A percentile compares a stretch with the other conserved stretches of the same genome.
Evolutionary conservation across 2,888 invertebrate species (phyloP).

Genomic region (Yponomeuta plumbellus): DNA sequence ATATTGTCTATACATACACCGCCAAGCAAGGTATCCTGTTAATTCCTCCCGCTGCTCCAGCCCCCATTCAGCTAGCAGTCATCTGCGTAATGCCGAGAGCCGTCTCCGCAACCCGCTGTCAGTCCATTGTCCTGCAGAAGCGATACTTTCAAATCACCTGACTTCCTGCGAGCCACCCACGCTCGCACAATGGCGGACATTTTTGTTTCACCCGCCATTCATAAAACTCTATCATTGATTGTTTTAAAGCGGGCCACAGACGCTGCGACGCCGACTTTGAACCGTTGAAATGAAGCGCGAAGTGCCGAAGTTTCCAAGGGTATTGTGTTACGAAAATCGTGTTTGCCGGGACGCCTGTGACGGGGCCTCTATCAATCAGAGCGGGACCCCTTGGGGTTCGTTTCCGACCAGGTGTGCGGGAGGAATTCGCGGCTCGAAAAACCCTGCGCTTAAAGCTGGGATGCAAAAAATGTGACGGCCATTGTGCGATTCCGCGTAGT

Average conservation of each 20-base stretch:
- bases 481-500: slow-evolving; percentile 70
- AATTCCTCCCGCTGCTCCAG: not conserved
- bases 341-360: slow-evolving; percentile 35
- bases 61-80: slow-evolving; percentile 8
- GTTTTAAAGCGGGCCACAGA: slow-evolving; percentile 61
- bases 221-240: slow-evolving; percentile 70
- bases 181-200: slow-evolving; percentile 39
- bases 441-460: slow-evolving; percentile 55
- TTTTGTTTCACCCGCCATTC: slow-evolving; percentile 68
- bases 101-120: slow-evolving; percentile 39
- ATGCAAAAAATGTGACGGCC: slow-evolving; percentile 55
- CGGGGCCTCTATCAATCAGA: slow-evolving; percentile 64
- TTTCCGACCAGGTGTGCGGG: slow-evolving; percentile 75
- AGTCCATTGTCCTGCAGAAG: slow-evolving; percentile 15
- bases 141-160: slow-evolving; percentile 45
- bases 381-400: slow-evolving; percentile 66
- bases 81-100: slow-evolving; percentile 15
- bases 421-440: slow-evolving; percentile 69
- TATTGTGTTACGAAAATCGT: slow-evolving; percentile 53
- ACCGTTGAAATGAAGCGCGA: slow-evolving; percentile 35
- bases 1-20: slow-evolving; percentile 40
- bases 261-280: slow-evolving; percentile 61
- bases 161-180: slow-evolving; percentile 53
- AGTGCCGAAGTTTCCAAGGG: slow-evolving; percentile 38
- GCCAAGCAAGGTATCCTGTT: not conserved